Evolutionary conservation across 2,888 invertebrate genomes (phyloP).

Genomic region (Drosophila anomelani): DNA sequence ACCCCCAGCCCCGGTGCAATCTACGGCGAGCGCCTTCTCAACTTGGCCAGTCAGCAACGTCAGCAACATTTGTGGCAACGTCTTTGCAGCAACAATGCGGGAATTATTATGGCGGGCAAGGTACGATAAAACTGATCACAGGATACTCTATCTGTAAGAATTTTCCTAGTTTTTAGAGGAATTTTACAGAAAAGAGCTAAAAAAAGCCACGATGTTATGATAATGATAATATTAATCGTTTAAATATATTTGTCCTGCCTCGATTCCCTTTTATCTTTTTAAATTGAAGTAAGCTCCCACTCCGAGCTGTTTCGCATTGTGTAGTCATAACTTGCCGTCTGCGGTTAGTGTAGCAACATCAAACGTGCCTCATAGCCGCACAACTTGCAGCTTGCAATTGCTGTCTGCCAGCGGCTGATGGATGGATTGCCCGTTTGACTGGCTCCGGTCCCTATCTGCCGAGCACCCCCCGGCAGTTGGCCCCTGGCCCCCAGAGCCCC

Average conservation of each 20-base stretch:
- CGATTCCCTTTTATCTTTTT: no score
- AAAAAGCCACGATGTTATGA: no score
- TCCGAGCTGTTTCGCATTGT: background rate
- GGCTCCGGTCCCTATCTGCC: slow-evolving; percentile 53
- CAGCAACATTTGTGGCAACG: slow-evolving; percentile 63
- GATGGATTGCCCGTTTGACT: slow-evolving; percentile 80
- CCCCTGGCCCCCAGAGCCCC: slow-evolving; percentile 5
- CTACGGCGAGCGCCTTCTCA: slow-evolving; percentile 37
- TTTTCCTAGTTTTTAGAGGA: no score
- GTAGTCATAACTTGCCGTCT: slow-evolving; percentile 14
- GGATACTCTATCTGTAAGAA: slow-evolving; percentile 7
- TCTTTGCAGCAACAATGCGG: slow-evolving; percentile 45
- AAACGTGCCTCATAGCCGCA: slow-evolving; percentile 48
- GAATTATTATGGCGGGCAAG: slow-evolving; percentile 22
- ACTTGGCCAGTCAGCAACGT: slow-evolving; percentile 56
- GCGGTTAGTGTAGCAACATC: slow-evolving; percentile 52
- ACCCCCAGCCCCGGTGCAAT: slow-evolving; percentile 22
- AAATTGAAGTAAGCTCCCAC: background rate
- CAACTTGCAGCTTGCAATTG: slow-evolving; percentile 70
- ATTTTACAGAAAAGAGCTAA: background rate
- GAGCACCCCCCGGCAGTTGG: slow-evolving; percentile 10
- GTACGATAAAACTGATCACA: background rate
- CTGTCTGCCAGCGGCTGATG: slow-evolving; percentile 77
- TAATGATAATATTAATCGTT: no score
- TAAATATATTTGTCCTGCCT: background rate